phyloP scores from a whole-genome alignment of 1,140 invertebrate genomes.

The Aphelenchoides fujianensis region DNA sequence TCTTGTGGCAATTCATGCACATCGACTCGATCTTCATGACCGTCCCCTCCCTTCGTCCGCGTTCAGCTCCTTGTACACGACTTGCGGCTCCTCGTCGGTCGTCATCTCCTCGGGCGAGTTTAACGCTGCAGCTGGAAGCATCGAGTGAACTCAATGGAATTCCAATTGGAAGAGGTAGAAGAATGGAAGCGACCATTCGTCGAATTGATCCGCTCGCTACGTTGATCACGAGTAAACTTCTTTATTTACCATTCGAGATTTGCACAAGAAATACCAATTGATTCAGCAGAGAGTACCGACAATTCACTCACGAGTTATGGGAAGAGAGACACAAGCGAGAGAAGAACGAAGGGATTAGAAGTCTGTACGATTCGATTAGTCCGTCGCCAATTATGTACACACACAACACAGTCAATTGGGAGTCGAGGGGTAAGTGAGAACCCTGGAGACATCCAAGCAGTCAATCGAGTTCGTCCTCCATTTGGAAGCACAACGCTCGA shows the following conservation, averaged over 20 bases:
- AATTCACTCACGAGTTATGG: no score
- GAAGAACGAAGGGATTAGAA: background rate
- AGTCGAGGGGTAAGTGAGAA: no score
- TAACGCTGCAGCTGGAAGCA: background rate
- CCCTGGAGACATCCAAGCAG: no score
- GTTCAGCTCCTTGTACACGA: constrained; percentile 24
- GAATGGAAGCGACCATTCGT: background rate
- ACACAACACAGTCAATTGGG: no score
- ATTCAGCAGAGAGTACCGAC: no score
- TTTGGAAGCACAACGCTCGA: background rate
- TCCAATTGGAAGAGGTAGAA: background rate
- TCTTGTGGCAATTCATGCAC: constrained; percentile 83
- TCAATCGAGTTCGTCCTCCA: background rate
- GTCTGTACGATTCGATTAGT: no score
- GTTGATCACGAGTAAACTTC: background rate
- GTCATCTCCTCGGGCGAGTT: background rate
- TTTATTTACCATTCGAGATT: no score
- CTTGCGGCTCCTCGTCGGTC: background rate
- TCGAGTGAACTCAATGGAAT: background rate
- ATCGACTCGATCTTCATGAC: constrained; percentile 82
- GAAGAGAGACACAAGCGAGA: no score
- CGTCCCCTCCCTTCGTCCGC: constrained; percentile 15
- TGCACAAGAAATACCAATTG: no score
- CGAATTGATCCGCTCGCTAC: background rate
- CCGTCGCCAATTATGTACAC: background rate